These are phyloP conservation scores for Ophioninae sp. DNA, from an alignment of 2,888 invertebrate species.

Conservation along the genomic window DNA sequence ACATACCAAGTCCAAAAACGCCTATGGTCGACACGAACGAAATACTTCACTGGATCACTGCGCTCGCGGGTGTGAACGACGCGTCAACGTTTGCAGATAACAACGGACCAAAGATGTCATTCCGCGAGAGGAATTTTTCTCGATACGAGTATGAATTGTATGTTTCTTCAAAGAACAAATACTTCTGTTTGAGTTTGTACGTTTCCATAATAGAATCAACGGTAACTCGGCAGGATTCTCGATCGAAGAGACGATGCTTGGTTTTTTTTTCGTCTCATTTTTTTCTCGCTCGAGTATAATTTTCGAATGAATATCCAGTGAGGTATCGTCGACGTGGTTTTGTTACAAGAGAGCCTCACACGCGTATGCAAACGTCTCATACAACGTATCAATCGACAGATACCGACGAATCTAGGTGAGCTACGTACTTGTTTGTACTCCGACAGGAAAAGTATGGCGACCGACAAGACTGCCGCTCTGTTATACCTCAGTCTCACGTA, in stretches of 20 bases:
- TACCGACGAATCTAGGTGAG: conserved; percentile 77
- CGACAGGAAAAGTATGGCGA: conserved; percentile 83
- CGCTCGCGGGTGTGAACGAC: neutral
- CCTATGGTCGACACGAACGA: conserved; percentile 61
- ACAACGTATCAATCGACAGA: conserved; percentile 79
- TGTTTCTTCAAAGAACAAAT: neutral
- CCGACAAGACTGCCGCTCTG: conserved; percentile 83
- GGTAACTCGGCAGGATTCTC: neutral
- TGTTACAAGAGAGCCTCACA: conserved; percentile 56
- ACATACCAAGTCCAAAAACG: conserved; percentile 69
- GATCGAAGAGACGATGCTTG: neutral
- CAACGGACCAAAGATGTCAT: neutral
- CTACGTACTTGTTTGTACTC: conserved; percentile 85
- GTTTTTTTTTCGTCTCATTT: neutral
- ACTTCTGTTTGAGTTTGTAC: neutral
- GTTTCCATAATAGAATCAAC: neutral
- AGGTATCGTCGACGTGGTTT: conserved; percentile 28
- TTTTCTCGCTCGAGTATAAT: too few relatives aligned
- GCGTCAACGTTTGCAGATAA: neutral
- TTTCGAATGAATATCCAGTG: conserved; percentile 1
- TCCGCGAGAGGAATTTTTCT: neutral
- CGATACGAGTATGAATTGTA: neutral
- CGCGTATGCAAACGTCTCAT: conserved; percentile 72
- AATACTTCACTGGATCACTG: conserved; percentile 57
- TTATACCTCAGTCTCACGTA: conserved; percentile 90